Percentiles rank a stretch among this genome's conserved stretches.
These are phyloP conservation scores for Gastracanthus pulcherrimus DNA, from an alignment of 2,888 invertebrate species.

Conservation along the genomic window DNA sequence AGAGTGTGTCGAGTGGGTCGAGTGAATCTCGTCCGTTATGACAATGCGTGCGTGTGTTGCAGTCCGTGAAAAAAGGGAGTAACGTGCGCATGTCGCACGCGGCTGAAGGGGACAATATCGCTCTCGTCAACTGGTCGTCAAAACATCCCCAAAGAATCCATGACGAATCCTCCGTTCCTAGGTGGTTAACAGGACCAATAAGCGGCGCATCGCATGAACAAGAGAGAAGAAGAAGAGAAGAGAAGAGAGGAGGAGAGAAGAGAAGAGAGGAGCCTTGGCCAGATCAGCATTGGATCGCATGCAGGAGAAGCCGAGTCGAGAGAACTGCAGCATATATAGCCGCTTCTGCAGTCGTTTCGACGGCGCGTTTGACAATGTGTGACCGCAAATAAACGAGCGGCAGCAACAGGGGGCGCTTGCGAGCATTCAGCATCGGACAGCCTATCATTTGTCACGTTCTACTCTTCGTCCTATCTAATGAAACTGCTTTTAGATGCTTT, in stretches of 20 bases:
- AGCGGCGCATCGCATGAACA: background rate
- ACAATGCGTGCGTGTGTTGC: background rate
- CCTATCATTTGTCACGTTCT: constrained; percentile 76
- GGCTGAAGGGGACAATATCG: background rate
- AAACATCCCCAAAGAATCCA: constrained; percentile 76
- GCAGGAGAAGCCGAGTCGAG: no score
- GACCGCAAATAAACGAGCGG: constrained; percentile 77
- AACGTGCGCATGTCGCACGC: background rate
- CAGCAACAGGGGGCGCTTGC: constrained; percentile 76
- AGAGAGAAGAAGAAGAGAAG: no score
- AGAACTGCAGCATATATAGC: background rate
- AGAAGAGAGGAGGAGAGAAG: no score
- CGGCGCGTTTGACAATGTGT: constrained; percentile 71
- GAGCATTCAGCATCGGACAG: constrained; percentile 74
- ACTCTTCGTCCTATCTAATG: constrained; percentile 71
- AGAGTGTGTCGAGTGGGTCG: constrained; percentile 4
- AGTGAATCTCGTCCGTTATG: constrained; percentile 31
- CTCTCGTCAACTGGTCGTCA: constrained; percentile 75
- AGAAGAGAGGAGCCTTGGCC: no score
- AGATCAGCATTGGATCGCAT: no score
- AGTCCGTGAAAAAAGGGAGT: background rate
- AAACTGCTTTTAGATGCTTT: constrained; percentile 76
- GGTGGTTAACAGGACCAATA: constrained; percentile 27
- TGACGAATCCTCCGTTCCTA: constrained; percentile 68
- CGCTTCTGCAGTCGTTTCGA: background rate